These are phyloP conservation scores for Leptopilina syphax DNA, from an alignment of 2,888 invertebrate species.

Conservation along the genomic window DNA sequence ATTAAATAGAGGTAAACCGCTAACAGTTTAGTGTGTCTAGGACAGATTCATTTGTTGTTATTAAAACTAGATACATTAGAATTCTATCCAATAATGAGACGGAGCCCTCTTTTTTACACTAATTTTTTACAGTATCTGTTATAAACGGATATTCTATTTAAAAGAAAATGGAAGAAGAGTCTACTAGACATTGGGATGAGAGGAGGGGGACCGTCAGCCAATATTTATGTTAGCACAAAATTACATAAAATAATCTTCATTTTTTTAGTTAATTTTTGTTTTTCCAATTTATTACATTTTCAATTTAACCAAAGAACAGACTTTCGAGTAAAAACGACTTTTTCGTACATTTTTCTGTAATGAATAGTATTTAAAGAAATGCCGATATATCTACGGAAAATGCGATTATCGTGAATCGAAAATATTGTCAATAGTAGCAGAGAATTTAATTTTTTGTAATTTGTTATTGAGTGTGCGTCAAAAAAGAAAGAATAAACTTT, in stretches of 20 bases:
- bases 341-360: constrained; percentile 6
- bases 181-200: neutral
- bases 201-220: constrained; percentile 58
- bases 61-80: constrained; percentile 68
- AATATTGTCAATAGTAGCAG: constrained; percentile 16
- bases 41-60: constrained; percentile 69
- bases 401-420: constrained; percentile 27
- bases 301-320: constrained; percentile 27
- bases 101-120: constrained; percentile 60
- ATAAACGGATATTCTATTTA: constrained; percentile 18
- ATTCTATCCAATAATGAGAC: constrained; percentile 63
- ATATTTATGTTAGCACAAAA: constrained; percentile 68
- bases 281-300: constrained; percentile 1
- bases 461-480: constrained; percentile 25
- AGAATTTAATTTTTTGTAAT: neutral
- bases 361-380: neutral
- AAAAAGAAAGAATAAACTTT: constrained; percentile 12
- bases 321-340: constrained; percentile 8
- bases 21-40: constrained; percentile 71
- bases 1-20: constrained; percentile 59
- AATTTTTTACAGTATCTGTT: constrained; percentile 64
- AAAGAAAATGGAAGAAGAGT: neutral
- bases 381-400: neutral
- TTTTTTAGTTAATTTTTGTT: constrained; percentile 41
- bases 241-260: constrained; percentile 59